Conservation (phyloP, 2,888 invertebrate genomes). For the Acleris emargana region DNA sequence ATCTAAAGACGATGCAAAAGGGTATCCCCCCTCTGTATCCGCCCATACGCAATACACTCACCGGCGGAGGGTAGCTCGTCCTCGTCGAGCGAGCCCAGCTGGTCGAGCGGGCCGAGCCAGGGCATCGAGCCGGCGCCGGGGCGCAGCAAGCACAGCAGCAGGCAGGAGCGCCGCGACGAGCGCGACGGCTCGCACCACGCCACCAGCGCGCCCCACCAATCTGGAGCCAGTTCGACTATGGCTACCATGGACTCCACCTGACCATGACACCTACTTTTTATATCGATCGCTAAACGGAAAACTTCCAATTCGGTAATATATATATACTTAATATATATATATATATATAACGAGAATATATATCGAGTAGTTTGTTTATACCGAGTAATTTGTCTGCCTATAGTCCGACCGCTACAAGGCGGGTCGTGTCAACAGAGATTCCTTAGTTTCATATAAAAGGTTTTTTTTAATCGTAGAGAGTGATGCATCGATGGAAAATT, state of each 20-base stretch:
- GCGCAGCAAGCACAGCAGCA: conserved; percentile 94
- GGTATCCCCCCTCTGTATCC: no score
- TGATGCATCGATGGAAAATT: no score
- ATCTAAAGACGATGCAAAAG: no score
- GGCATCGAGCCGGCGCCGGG: conserved; percentile 91
- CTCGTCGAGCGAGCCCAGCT: conserved; percentile 86
- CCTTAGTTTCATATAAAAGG: no score
- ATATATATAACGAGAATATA: no score
- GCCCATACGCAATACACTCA: neutral
- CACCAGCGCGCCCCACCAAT: conserved; percentile 97
- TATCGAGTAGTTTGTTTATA: no score
- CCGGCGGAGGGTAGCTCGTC: conserved; percentile 61
- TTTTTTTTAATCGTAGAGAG: no score
- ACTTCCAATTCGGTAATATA: no score
- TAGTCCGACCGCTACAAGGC: no score
- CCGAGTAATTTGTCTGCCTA: no score
- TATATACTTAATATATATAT: no score
- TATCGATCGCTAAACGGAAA: neutral
- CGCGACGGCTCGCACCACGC: conserved; percentile 93
- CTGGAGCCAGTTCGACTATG: conserved; percentile 90
- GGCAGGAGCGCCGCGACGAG: conserved; percentile 86
- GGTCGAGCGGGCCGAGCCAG: conserved; percentile 94
- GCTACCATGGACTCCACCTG: conserved; percentile 96
- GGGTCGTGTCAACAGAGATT: no score
- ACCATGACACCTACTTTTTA: conserved; percentile 1